phyloP scores from a whole-genome alignment of 2,113 vertebrate genomes.

The Entomyzon cyanotis region DNA sequence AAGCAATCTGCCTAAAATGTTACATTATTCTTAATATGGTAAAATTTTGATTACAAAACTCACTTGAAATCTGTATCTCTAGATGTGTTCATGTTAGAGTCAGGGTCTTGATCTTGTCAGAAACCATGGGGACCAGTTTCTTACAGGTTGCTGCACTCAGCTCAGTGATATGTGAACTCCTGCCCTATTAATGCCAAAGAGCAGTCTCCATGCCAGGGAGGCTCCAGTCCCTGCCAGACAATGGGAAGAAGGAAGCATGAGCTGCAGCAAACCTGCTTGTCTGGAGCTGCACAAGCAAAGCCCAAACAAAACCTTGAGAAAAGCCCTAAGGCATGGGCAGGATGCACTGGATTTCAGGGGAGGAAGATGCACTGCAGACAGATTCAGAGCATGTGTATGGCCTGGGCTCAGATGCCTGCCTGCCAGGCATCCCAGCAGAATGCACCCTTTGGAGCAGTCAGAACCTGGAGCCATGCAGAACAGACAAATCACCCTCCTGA shows the following conservation, averaged over 20 bases:
- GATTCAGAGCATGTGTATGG: rapidly evolving
- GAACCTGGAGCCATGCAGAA: neutral
- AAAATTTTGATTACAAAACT: neutral
- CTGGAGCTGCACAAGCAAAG: neutral
- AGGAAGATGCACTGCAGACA: neutral
- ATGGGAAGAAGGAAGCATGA: neutral
- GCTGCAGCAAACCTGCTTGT: neutral
- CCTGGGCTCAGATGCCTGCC: rapidly evolving
- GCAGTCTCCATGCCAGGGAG: neutral
- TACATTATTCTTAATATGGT: neutral
- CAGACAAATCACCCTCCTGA: neutral
- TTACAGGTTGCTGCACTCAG: too few species aligned
- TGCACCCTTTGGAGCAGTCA: neutral
- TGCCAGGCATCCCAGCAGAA: rapidly evolving
- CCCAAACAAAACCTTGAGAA: neutral
- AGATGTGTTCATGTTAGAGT: rapidly evolving
- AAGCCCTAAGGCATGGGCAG: neutral
- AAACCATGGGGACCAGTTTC: neutral
- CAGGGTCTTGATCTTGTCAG: neutral
- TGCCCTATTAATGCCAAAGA: neutral
- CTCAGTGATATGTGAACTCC: rapidly evolving
- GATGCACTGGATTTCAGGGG: rapidly evolving
- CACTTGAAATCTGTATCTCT: neutral
- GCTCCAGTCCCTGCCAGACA: too few species aligned
- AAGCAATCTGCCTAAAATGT: neutral